Evolutionary conservation across 1,140 invertebrate species (phyloP), one percentile per base, ranked within the genome.

Genomic region (Ladona fulva): DNA sequence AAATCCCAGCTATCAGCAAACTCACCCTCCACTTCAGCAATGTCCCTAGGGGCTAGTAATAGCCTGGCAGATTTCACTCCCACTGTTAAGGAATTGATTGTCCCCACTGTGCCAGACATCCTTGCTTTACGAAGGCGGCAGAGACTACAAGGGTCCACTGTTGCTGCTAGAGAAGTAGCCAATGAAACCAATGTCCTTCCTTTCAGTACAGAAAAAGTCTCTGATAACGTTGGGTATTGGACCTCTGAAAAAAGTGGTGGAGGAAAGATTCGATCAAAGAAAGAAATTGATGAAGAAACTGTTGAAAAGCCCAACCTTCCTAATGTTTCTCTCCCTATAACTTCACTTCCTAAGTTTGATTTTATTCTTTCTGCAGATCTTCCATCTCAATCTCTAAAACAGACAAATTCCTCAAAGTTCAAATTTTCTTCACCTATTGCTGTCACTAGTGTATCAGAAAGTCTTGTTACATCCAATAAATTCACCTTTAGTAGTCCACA

Each of bases 281-380:
- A 81, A 74, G 76, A 82, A 16, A 80, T 84, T 0, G 81, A 86
- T 10, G 86, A 87, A 77, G 81, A 86, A 78, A 83, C 84, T 0
- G 82, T 87, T 0, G 83, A 87, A 76, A 82, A 86, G 19, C 83
- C 91, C 1, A 88, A 89, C 80, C 83, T 92, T 75, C 89, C 90
- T 0, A 86, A 86, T 76, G 87, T 89, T 78, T 83, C 86, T 66
- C 85, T 92, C 77, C 89, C 90, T n/a, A 89, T 90, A 59, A 88
- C 89, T 76, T 87, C 86, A n/a, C 81, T 90, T 75, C 90, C 90
- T 0, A 89, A 85, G 78, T 90, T 91, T 79, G 88, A 90, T 79
- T 86, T 89, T 42, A 80, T 83, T 19, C 74, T 66, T 22, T 16
- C 52, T 5, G 5, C 52, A 66, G 14, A 19, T 66, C n/a, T 16